Conservation (phyloP, 2,113 vertebrate species). For the Rafetus swinhoei region DNA sequence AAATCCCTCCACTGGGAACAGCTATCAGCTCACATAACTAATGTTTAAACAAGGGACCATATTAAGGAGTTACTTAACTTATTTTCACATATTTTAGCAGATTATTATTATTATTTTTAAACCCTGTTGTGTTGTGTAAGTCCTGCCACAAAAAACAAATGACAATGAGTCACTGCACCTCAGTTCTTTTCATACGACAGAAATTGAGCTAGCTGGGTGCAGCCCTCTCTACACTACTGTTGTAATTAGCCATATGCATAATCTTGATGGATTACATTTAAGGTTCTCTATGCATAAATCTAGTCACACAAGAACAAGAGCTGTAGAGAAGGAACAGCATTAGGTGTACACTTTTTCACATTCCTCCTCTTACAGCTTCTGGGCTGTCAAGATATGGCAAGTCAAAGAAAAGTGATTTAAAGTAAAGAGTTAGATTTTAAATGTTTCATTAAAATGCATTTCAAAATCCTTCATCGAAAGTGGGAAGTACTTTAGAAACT, state of each 20-base stretch:
- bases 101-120: slow-evolving; percentile 59
- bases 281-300: slow-evolving; percentile 54
- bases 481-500: background rate
- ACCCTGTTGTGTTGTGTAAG: slow-evolving; percentile 36
- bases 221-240: background rate
- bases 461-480: background rate
- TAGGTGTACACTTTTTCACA: slow-evolving; percentile 40
- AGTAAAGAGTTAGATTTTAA: slow-evolving; percentile 36
- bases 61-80: slow-evolving; percentile 46
- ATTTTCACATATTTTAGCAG: slow-evolving; percentile 43
- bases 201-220: background rate
- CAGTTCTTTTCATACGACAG: background rate
- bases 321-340: slow-evolving; percentile 39
- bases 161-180: slow-evolving; percentile 15
- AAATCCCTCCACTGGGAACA: slow-evolving; percentile 38
- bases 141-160: slow-evolving; percentile 50
- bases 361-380: slow-evolving; percentile 33
- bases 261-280: slow-evolving; percentile 44
- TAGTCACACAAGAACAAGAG: slow-evolving; percentile 49
- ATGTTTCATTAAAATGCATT: slow-evolving; percentile 36
- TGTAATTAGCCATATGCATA: slow-evolving; percentile 19
- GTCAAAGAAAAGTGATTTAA: background rate
- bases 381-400: slow-evolving; percentile 1
- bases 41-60: slow-evolving; percentile 21
- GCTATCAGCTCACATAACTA: slow-evolving; percentile 64